Evolutionary conservation across 2,888 invertebrate species (phyloP), one percentile per base, ranked within the genome.

Genomic region (Cartodere bifasciata): DNA sequence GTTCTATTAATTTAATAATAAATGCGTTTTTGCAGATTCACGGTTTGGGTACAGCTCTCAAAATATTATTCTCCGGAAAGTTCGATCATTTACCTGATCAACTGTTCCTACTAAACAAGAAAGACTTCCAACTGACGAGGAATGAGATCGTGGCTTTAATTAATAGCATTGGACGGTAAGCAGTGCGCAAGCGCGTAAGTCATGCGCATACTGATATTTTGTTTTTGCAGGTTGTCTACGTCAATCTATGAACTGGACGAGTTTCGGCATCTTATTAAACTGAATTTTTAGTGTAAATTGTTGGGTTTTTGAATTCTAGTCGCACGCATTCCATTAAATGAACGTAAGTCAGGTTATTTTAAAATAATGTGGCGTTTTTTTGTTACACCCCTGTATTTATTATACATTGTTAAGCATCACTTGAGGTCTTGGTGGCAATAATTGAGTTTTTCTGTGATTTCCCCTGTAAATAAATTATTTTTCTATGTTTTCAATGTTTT

Each of bases 31-130:
- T 25, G 12, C 21, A 34, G 35, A 81, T 84, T 0, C 91, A 92
- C 52, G 98, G 98, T 0, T 68, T 99, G 47, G 98, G 98, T 2
- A 98, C 98, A 1, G 98, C 98, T 0, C 64, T 98, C 39, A 99
- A 98, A 61, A 92, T 99, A 47, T 65, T 99, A 28, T 97, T 97
- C 55, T 90, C 94, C 2, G 86, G 87, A 17, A 81, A 82, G 52
- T 80, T 86, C 55, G 82, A 85, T 43, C 16, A 29, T 10, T 24
- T 20, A 2, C 16, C 21, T 12, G 22, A 28, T 9, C 5, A 9
- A 6, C 6, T 20, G 6, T 6, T 20, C 7, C 6, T 20, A 20
- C 6, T 7, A 7, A n/a, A 20, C 20, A 28, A 32, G 23, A 28
- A 28, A 16, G 25, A 23, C 13, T 86, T 90, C 52, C 75, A 83